Percentiles rank a stretch among this genome's conserved stretches.
These are phyloP conservation scores for Drosophila lutescens DNA, from an alignment of 2,888 invertebrate species.

Conservation along the genomic window DNA sequence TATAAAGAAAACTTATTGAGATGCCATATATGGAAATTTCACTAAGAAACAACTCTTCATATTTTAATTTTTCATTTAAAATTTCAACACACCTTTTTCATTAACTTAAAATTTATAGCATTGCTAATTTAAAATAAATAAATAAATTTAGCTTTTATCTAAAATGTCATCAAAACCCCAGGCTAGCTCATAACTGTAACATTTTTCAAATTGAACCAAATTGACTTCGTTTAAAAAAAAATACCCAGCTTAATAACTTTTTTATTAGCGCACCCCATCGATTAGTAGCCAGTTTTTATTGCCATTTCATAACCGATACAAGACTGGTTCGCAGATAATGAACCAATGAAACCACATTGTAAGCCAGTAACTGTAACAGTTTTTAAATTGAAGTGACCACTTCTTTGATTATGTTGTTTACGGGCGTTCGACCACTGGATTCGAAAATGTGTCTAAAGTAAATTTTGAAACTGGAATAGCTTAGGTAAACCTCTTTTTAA, in stretches of 20 bases:
- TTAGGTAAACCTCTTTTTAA: not conserved
- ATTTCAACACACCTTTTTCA: too few relatives aligned
- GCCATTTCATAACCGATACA: slow-evolving; percentile 14
- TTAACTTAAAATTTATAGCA: not conserved
- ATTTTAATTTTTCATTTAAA: too few relatives aligned
- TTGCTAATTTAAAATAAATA: not conserved
- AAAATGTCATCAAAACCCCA: not conserved
- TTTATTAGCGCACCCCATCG: slow-evolving; percentile 1
- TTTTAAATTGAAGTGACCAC: not conserved
- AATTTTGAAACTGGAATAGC: not conserved
- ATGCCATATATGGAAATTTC: too few relatives aligned
- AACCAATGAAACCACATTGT: not conserved
- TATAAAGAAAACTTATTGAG: too few relatives aligned
- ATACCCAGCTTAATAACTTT: slow-evolving; percentile 1
- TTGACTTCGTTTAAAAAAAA: not conserved
- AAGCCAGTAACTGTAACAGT: not conserved
- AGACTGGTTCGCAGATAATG: slow-evolving; percentile 9
- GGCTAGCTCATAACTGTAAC: not conserved
- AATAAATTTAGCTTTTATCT: not conserved
- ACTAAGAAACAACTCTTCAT: too few relatives aligned
- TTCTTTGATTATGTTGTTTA: slow-evolving; percentile 1
- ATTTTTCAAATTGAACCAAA: not conserved
- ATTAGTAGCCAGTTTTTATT: slow-evolving; percentile 6
- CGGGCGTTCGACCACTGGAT: not conserved
- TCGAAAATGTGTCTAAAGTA: not conserved